Base-by-base conservation (phyloP, 2,113 vertebrate genomes). In the Notarius lentiginosus region DNA sequence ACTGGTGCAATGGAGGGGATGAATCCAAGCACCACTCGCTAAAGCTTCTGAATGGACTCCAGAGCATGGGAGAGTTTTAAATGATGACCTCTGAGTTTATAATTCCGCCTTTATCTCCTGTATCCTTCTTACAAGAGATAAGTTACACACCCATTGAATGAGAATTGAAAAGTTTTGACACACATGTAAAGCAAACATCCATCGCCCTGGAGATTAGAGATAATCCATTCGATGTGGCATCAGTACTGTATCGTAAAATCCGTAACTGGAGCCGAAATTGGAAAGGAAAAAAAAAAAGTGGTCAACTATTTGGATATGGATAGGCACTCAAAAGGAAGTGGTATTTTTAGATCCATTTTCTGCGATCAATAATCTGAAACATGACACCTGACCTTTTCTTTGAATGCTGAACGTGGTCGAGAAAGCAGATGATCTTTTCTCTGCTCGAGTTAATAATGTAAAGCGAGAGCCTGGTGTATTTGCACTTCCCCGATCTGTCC, bases 1-100 rank as follows among this genome's bases (percentile, higher is more conserved):
- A 92, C 90, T 90, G 90, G 88, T 86, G 89, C 83, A 87, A 83
- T 90, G 88, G 90, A 90, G 81, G 85, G 89, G 89, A 65, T 91
- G 86, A 87, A 88, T 89, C 88, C 82, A 5, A 89, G 68, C 82
- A 89, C 73, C 56, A 87, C 77, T 80, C 49, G 51, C 79, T 55
- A 66, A 79, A 61, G 72, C 70, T 58, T 75, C 75, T 7, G 18
- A 27, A 58, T 84, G 63, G 20, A 86, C 58, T 83, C 22, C 12
- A 30, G 66, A 30, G 66, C n/a, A 68, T 30, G 24, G 10, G 1
- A 4, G 27, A 68, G 27, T 15, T 68, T 68, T 34, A 68, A 63
- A 27, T 79, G 77, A 17, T 10, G 7, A 10, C 17, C 55, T 60
- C 41, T 72, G 30, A 49, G 56, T n/a, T 49, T 51, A 4, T 8